These are phyloP conservation scores for Meandrina meandrites DNA, from an alignment of 92 coral and sea anemone species.

Conservation along the genomic window DNA sequence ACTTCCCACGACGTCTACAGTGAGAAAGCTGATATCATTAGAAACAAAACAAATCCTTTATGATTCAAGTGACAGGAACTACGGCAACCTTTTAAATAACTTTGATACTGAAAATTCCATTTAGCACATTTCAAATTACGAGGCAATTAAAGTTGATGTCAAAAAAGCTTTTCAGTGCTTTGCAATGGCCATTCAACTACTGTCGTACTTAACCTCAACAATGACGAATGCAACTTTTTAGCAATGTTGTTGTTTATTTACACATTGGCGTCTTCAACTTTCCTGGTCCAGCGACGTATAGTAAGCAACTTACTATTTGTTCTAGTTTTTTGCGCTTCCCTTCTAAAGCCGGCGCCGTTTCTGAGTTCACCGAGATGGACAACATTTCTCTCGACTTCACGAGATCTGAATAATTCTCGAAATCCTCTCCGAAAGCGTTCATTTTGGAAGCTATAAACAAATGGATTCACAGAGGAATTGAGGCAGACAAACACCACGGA, in stretches of 20 bases:
- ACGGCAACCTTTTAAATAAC: too few species aligned
- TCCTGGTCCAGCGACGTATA: neutral
- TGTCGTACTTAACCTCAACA: neutral
- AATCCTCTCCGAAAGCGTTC: neutral
- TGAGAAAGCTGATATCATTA: neutral
- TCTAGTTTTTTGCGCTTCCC: neutral
- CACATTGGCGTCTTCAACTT: neutral
- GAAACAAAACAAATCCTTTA: neutral
- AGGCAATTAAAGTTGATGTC: too few species aligned
- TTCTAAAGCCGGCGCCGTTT: neutral
- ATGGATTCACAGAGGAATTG: constrained; percentile 75
- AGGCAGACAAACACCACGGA: constrained; percentile 61
- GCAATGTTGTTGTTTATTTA: neutral
- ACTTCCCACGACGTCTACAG: neutral
- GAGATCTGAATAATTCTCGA: neutral
- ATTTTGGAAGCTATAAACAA: constrained; percentile 46
- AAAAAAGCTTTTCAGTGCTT: too few species aligned
- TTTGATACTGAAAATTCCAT: too few species aligned
- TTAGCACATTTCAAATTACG: too few species aligned
- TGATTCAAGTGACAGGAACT: neutral
- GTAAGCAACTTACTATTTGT: neutral
- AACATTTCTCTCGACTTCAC: neutral
- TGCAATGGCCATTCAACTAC: too few species aligned
- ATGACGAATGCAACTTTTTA: neutral
- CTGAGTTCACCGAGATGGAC: neutral